Conservation (phyloP, 2,888 invertebrate species). For the Drosophila neonasuta region DNA sequence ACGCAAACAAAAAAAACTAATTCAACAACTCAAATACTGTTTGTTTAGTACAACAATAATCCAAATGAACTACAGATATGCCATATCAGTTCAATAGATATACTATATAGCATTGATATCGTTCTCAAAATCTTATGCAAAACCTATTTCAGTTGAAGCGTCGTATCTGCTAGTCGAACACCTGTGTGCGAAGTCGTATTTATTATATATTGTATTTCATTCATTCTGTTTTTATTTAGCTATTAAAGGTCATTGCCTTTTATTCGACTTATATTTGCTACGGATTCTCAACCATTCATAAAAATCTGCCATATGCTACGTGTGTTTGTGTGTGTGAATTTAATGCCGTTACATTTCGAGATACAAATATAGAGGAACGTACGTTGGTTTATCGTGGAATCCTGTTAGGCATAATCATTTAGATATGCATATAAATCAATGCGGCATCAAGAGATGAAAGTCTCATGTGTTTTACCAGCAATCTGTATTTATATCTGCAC, state of each 20-base stretch:
- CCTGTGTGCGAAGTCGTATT: constrained; percentile 12
- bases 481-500: neutral
- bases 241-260: constrained; percentile 41
- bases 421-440: constrained; percentile 5
- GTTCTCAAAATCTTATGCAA: neutral
- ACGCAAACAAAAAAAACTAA: too few relatives aligned
- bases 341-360: constrained; percentile 9
- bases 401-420: constrained; percentile 1
- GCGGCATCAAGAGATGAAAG: neutral
- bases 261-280: constrained; percentile 28
- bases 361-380: neutral
- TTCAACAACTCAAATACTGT: too few relatives aligned
- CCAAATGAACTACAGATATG: neutral
- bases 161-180: constrained; percentile 16
- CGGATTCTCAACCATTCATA: constrained; percentile 29
- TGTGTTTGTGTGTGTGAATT: constrained; percentile 1
- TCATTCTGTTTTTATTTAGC: constrained; percentile 22
- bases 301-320: constrained; percentile 4
- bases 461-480: neutral
- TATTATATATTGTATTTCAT: constrained; percentile 14
- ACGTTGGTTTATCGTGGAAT: neutral
- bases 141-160: neutral
- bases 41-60: neutral
- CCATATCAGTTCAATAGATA: neutral
- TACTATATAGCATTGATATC: constrained; percentile 1